Evolutionary conservation across 2,888 invertebrate genomes (phyloP).

Genomic region (Trichogramma dendrolimi): DNA sequence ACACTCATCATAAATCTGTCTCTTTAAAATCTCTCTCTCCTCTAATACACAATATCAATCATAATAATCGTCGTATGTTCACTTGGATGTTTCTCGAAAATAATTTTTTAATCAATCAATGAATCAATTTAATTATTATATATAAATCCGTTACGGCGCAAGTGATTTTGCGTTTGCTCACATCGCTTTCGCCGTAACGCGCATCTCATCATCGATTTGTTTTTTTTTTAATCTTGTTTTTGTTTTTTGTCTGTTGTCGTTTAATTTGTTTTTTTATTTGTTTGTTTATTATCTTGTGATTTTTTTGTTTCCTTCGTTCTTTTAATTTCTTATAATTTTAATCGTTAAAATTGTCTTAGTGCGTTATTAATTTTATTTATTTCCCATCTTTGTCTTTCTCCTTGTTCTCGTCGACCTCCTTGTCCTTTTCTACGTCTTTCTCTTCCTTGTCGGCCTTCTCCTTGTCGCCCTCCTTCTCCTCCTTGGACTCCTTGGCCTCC

Average conservation of each 20-base stretch:
- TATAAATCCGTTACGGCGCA: too few species aligned
- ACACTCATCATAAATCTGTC: conserved; percentile 5
- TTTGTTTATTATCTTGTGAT: neutral
- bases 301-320: neutral
- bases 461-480: conserved; percentile 59
- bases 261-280: neutral
- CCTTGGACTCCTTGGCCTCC: conserved; percentile 54
- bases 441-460: conserved; percentile 68
- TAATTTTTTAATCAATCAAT: too few species aligned
- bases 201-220: neutral
- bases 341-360: conserved; percentile 32
- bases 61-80: too few species aligned
- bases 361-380: conserved; percentile 30
- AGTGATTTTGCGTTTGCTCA: too few species aligned
- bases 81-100: too few species aligned
- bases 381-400: conserved; percentile 67
- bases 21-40: conserved; percentile 25
- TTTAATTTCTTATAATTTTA: conserved; percentile 29
- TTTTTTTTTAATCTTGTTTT: neutral
- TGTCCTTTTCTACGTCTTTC: conserved; percentile 63
- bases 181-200: neutral
- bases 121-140: too few species aligned
- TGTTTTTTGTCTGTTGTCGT: neutral
- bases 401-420: conserved; percentile 68
- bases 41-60: conserved; percentile 22